Percentiles rank a stretch among this genome's conserved stretches.
phyloP scores from a whole-genome alignment of 2,888 invertebrate species.

The Uropetala carovei region DNA sequence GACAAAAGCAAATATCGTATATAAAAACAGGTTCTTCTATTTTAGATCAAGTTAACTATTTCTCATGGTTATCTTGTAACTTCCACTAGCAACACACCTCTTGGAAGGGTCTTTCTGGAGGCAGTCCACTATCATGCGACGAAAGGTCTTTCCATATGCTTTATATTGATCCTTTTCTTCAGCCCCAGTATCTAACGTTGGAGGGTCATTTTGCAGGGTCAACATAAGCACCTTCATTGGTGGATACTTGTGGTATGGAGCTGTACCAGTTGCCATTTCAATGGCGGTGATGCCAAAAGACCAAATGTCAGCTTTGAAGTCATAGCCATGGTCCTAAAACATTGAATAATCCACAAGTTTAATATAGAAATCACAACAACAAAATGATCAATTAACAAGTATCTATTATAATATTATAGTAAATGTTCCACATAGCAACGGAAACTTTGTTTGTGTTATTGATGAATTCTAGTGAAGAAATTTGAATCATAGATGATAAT shows the following conservation, averaged over 20 bases:
- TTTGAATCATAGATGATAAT: too few relatives aligned
- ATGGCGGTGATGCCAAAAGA: constrained; percentile 97
- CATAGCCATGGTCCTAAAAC: constrained; percentile 93
- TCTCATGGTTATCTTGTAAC: too few relatives aligned
- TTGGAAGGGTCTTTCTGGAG: constrained; percentile 96
- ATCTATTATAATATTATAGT: background rate
- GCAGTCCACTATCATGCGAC: constrained; percentile 97
- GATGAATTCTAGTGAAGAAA: too few relatives aligned
- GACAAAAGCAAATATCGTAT: too few relatives aligned
- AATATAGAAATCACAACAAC: background rate
- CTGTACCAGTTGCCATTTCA: constrained; percentile 98
- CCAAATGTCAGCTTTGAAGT: constrained; percentile 98
- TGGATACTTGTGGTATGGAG: constrained; percentile 99
- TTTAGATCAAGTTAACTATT: too few relatives aligned
- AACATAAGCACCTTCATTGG: constrained; percentile 99
- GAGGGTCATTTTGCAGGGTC: constrained; percentile 98
- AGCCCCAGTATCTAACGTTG: constrained; percentile 94
- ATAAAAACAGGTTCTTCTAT: too few relatives aligned
- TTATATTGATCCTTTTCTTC: constrained; percentile 99
- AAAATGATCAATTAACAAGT: constrained; percentile 69
- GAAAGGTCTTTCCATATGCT: constrained; percentile 96
- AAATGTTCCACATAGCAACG: too few relatives aligned
- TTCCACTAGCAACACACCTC: constrained; percentile 75
- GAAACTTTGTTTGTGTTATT: too few relatives aligned
- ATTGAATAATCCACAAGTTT: constrained; percentile 23